Percentiles rank a stretch among this genome's conserved stretches.
Evolutionary conservation across 1,140 invertebrate species (phyloP).

Genomic region (Uloborus diversus): DNA sequence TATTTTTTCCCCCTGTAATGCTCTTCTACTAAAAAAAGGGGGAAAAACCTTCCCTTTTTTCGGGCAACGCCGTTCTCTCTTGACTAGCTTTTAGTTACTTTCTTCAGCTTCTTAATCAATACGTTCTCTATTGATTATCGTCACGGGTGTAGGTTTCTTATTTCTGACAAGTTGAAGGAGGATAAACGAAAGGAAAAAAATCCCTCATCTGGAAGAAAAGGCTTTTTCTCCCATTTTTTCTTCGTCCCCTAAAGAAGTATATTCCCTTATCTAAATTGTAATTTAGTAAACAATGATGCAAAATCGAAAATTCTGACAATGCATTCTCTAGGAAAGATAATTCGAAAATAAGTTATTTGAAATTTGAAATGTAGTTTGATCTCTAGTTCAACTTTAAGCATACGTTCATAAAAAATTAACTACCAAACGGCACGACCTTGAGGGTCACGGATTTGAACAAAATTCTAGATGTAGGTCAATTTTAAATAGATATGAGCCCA

Average conservation of each 20-base stretch:
- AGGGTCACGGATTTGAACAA: no score
- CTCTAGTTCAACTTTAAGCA: neutral
- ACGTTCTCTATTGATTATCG: constrained; percentile 24
- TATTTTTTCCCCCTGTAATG: neutral
- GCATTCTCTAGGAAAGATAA: neutral
- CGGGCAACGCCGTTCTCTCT: neutral
- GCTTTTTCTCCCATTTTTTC: no score
- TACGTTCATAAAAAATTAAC: no score
- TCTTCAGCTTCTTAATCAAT: constrained; percentile 40
- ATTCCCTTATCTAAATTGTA: constrained; percentile 30
- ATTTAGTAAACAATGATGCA: neutral
- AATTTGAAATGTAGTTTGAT: neutral
- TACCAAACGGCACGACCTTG: no score
- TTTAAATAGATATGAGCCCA: no score
- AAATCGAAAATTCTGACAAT: neutral
- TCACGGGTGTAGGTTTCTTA: constrained; percentile 27
- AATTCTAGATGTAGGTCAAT: no score
- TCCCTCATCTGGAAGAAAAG: neutral
- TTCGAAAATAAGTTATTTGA: neutral
- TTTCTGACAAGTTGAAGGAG: constrained; percentile 15
- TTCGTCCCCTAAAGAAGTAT: constrained; percentile 20
- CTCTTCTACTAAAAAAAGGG: neutral
- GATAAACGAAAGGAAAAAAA: neutral
- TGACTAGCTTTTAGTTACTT: constrained; percentile 22
- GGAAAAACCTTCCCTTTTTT: neutral